phyloP scores from a whole-genome alignment of 2,888 invertebrate genomes.

The Anodontia alba region DNA sequence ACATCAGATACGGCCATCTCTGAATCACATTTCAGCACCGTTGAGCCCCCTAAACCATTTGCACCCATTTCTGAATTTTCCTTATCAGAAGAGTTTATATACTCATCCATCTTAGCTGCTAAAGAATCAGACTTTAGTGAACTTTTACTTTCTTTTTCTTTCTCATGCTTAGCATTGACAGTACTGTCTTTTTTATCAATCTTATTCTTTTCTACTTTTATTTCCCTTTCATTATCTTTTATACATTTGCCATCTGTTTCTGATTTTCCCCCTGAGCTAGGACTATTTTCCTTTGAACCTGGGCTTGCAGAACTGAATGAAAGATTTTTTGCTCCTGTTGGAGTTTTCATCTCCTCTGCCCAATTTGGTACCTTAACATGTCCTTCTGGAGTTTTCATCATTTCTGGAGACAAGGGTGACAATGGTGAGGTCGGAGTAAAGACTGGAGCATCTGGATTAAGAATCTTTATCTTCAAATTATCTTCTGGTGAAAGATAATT shows the following conservation, averaged over 20 bases:
- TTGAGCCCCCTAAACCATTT: not conserved
- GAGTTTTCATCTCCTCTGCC: conserved; percentile 68
- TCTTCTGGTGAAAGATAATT: conserved; percentile 56
- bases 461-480: conserved; percentile 52
- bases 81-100: not conserved
- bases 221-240: not conserved
- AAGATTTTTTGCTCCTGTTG: conserved; percentile 47
- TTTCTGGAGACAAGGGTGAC: conserved; percentile 70
- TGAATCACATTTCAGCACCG: not conserved
- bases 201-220: not conserved
- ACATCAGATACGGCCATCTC: conserved; percentile 55
- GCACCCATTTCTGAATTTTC: not conserved
- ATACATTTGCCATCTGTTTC: not conserved
- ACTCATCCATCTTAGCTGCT: not conserved
- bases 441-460: conserved; percentile 77
- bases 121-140: not conserved
- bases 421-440: conserved; percentile 26
- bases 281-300: conserved; percentile 39
- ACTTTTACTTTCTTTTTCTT: not conserved
- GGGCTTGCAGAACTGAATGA: conserved; percentile 54
- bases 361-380: conserved; percentile 71
- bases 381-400: conserved; percentile 71
- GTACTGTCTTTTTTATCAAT: not conserved
- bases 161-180: not conserved
- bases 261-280: conserved; percentile 14